Evolutionary conservation across 2,797 vertebrate genomes (phyloP), one percentile per base, ranked within the genome.

Genomic region (Nasua narica): DNA sequence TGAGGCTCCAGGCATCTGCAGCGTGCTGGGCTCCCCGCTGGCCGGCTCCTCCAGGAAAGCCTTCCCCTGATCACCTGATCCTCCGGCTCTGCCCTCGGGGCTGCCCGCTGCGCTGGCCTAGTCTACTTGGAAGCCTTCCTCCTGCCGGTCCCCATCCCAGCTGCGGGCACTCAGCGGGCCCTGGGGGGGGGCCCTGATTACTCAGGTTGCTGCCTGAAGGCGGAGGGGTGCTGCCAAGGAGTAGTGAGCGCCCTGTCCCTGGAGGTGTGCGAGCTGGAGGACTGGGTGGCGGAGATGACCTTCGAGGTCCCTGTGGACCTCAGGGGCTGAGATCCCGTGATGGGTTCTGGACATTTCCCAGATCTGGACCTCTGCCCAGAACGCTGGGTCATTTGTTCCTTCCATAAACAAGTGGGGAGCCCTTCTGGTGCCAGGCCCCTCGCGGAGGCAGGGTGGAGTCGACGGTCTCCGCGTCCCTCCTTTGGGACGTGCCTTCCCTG

Each of bases 321-420:
- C 35, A 7, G 87, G 86, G 60, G 19, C 92, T 43, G 54, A 56
- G 92, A 78, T 78, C 95, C 78, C 8, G 6, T 87, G 96, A 94
- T 82, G 88, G 70, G 25, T 62, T 92, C 97, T 95, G 95, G 77
- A 62, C 16, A 7, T 25, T 70, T 82, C 91, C 58, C 48, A 81
- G 56, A 50, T 65, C 88, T 95, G 96, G 95, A 54, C 60, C 14
- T 87, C 52, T 87, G 87, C 96, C 97, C 72, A 65, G 97, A 87
- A 93, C 3, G 3, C 10, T 46, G 94, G 97, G 93, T 91, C 87
- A 89, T 72, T 94, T 70, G 92, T 79, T 90, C 94, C 84, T 91
- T 96, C 91, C 86, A 81, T 94, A 96, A 87, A 92, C 89, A 94
- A 95, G 83, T 70, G 13, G 79, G 35, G 88, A 52, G 50, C 50